Conservation (phyloP, 2,797 vertebrate species). For the Girardinus metallicus region DNA sequence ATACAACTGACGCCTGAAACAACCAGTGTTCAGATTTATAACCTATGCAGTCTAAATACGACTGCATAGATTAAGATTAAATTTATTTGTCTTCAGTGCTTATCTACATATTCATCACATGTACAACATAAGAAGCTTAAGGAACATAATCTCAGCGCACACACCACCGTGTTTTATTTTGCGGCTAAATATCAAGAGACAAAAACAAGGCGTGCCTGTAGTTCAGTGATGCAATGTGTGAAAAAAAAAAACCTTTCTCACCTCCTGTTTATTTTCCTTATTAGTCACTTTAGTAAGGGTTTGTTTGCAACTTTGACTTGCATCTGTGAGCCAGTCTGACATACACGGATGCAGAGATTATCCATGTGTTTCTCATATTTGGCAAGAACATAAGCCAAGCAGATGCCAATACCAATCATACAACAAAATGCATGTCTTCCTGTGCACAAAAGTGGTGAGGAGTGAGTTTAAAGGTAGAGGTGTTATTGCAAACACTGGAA, state of each 20-base stretch:
- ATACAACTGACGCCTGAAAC: not conserved
- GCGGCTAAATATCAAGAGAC: conserved; percentile 38
- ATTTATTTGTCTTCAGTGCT: conserved; percentile 28
- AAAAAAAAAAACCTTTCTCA: not conserved
- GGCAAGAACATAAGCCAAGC: not conserved
- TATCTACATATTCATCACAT: conserved; percentile 30
- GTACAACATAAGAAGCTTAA: conserved; percentile 38
- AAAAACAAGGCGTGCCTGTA: conserved; percentile 8
- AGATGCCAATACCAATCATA: not conserved
- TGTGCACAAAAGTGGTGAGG: not conserved
- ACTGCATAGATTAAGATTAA: conserved; percentile 8
- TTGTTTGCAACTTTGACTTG: conserved; percentile 22
- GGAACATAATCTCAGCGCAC: conserved; percentile 42
- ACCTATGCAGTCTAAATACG: conserved; percentile 9
- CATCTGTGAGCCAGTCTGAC: conserved; percentile 4
- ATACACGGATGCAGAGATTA: not conserved
- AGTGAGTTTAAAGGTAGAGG: not conserved
- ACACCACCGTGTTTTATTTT: conserved; percentile 22
- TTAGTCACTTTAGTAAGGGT: not conserved
- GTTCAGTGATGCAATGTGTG: conserved; percentile 32
- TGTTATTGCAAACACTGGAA: conserved; percentile 13
- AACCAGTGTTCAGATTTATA: not conserved
- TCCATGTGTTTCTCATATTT: conserved; percentile 34
- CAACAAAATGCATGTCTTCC: not conserved
- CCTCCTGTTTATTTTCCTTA: not conserved